These are phyloP conservation scores for Adela reaumurella DNA, from an alignment of 2,888 invertebrate genomes.

Conservation along the genomic window DNA sequence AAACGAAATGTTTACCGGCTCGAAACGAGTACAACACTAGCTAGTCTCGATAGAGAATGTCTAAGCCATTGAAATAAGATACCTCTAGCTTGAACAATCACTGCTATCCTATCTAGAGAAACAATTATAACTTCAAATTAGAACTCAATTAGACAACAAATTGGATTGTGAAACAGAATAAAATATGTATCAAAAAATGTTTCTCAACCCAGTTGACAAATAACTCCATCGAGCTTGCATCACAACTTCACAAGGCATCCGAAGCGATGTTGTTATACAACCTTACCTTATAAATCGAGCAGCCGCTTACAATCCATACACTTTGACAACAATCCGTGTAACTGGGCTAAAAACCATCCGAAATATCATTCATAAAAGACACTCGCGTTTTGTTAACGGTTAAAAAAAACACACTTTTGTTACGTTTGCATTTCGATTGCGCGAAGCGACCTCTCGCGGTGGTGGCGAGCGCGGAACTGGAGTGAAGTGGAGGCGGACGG, in stretches of 20 bases:
- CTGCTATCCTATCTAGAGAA: no score
- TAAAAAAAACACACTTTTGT: background rate
- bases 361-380: no score
- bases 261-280: background rate
- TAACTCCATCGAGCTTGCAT: background rate
- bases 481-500: constrained; percentile 13
- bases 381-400: background rate
- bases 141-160: background rate
- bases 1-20: no score
- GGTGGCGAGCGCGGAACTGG: constrained; percentile 35
- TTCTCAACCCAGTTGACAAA: background rate
- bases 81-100: no score
- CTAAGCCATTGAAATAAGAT: no score
- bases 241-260: background rate
- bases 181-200: background rate
- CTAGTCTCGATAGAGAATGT: no score
- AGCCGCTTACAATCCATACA: background rate
- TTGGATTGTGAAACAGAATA: no score
- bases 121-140: background rate
- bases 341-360: background rate
- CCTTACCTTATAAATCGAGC: background rate
- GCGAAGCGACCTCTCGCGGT: constrained; percentile 27
- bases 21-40: no score
- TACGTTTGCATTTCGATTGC: constrained; percentile 6
- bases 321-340: background rate